Percentiles rank a stretch among this genome's conserved stretches.
These are phyloP conservation scores for Siniperca knerii DNA, from an alignment of 2,113 vertebrate genomes.

Conservation along the genomic window DNA sequence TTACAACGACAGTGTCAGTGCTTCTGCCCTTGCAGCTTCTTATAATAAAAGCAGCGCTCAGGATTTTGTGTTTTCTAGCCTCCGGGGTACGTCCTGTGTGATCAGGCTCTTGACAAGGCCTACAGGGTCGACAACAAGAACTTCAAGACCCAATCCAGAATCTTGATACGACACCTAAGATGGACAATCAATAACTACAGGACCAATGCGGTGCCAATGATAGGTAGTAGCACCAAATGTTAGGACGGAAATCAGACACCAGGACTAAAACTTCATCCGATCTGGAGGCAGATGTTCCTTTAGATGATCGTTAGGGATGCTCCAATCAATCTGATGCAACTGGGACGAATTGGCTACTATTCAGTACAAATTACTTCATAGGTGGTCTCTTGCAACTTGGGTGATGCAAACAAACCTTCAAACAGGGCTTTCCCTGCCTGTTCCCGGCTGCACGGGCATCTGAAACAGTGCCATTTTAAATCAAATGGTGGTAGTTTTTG, in stretches of 20 bases:
- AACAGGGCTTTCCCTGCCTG: not conserved
- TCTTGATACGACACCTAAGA: not conserved
- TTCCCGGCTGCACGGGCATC: not conserved
- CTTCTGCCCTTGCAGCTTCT: not conserved
- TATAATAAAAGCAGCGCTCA: not conserved
- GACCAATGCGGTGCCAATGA: constrained; percentile 2
- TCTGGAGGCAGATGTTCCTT: not conserved
- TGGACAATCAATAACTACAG: not conserved
- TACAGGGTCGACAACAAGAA: not conserved
- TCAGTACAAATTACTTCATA: not conserved
- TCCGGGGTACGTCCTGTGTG: constrained; percentile 21
- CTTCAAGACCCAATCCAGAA: not conserved
- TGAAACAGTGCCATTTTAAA: not conserved
- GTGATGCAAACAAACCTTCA: not conserved
- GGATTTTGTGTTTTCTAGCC: not conserved
- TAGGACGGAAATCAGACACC: constrained; percentile 34
- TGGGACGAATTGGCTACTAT: not conserved
- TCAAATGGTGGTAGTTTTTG: not conserved
- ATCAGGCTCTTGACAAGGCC: constrained; percentile 6
- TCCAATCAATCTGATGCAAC: not conserved
- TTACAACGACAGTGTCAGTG: not conserved
- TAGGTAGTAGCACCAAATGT: constrained; percentile 47
- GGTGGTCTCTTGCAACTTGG: not conserved
- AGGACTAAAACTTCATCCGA: not conserved
- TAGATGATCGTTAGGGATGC: constrained; percentile 7